Evolutionary conservation across 2,888 invertebrate genomes (phyloP).

Genomic region (Platyscelio sp.): DNA sequence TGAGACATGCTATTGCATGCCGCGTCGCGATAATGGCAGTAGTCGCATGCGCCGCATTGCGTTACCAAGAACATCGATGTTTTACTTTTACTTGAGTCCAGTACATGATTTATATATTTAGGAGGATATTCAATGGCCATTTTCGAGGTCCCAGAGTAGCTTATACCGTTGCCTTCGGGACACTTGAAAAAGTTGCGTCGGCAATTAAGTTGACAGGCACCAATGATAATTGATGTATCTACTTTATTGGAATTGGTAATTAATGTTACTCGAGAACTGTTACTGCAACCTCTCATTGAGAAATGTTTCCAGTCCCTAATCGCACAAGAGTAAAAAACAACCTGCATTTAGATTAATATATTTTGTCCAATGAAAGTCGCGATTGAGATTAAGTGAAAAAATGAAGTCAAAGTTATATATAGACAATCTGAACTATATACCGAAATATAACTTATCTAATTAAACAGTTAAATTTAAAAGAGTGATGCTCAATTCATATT

Average conservation of each 20-base stretch:
- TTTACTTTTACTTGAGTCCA: conserved; percentile 59
- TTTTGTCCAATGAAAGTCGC: conserved; percentile 13
- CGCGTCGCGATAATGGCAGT: conserved; percentile 72
- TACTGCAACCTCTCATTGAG: conserved; percentile 55
- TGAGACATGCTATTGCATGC: conserved; percentile 78
- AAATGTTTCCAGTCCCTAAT: conserved; percentile 46
- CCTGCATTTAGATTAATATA: conserved; percentile 33
- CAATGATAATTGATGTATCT: conserved; percentile 64
- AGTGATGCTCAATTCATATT: no score
- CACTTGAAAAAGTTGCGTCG: conserved; percentile 46
- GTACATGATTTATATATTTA: conserved; percentile 68
- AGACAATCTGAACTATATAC: no score
- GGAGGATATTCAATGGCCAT: conserved; percentile 45
- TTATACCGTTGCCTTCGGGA: conserved; percentile 52
- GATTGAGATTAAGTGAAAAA: background rate
- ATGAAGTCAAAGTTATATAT: background rate
- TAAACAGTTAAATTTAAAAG: no score
- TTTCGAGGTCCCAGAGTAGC: conserved; percentile 34
- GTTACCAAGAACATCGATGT: conserved; percentile 65
- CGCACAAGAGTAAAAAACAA: conserved; percentile 15
- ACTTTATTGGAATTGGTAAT: conserved; percentile 64
- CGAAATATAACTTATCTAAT: no score
- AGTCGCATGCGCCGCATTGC: conserved; percentile 64
- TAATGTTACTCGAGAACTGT: conserved; percentile 53
- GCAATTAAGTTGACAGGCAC: conserved; percentile 66